Base-by-base conservation (phyloP, 2,113 vertebrate genomes). In the Dolichallabes microphthalmus region DNA sequence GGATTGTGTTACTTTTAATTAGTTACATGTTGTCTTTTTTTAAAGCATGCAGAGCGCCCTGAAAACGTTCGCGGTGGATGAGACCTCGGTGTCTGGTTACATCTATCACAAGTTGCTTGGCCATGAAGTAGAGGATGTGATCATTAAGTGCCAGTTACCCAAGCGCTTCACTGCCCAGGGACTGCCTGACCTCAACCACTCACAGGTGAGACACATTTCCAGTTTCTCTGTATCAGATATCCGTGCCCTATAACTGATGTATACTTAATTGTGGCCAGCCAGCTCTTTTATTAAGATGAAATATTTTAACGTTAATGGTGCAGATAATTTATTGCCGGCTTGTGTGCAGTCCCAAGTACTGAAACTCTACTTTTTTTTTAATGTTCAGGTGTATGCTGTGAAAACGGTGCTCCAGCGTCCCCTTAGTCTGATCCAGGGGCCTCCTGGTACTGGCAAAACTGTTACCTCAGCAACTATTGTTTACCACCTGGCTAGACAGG, bases 401-500 rank as follows among this genome's bases (percentile, higher is more conserved):
- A 99, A 99, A 93, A 99, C 98, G 0, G 98, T 99, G 82, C 93
- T 99, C 86, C 98, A 99, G 92, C 94, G 98, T 80, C 98, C 98
- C 0, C 94, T 99, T 86, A 99, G 98, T 93, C 96, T 99, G 68
- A 99, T 99, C 90, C 98, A 99, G 93, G 98, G 97, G 14, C 98
- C 98, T 0, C 97, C 98, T 2, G 98, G 98, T 82, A 99, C 98
- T 0, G 98, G 98, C 17, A 99, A 99, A 87, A 99, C 98, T 0
- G 98, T 99, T 87, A 99, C 98, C 1, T 99, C 98, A 0, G 98
- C 98, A 86, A 99, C 98, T n/a, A 98, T 99, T 0, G 98, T 99
- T 55, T 99, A 99, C 87, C 98, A 99, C 86, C 94, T 99, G 90
- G 98, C 98, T 10, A 95, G 98, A 69, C 98, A 99, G 92, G 97